Percentiles rank a stretch among this genome's conserved stretches.
Evolutionary conservation across 64 coral and sea anemone species (phyloP).

Genomic region (Pachyseris speciosa): DNA sequence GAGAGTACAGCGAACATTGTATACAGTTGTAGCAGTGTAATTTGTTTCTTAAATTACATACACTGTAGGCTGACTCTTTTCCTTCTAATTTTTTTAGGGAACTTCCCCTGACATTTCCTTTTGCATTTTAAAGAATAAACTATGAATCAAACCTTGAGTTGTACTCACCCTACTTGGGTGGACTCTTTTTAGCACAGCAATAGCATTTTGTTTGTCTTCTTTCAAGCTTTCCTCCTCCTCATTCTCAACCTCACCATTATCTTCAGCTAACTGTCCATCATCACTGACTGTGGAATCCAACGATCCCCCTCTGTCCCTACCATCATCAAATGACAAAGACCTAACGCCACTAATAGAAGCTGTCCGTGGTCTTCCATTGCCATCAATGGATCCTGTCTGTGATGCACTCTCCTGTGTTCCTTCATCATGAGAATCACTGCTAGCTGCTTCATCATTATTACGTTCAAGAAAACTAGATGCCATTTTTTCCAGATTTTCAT

Average conservation of each 20-base stretch:
- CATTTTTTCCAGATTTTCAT: not conserved
- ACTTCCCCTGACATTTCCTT: too few species aligned
- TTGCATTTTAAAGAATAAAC: not conserved
- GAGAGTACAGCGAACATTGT: too few species aligned
- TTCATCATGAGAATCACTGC: constrained; percentile 46
- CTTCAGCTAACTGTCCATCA: not conserved
- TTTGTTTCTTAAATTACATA: too few species aligned
- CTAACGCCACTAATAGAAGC: not conserved
- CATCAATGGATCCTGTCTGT: not conserved
- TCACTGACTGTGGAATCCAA: not conserved
- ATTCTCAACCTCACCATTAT: not conserved
- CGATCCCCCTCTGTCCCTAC: not conserved
- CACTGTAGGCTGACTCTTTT: too few species aligned
- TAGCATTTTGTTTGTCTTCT: constrained; percentile 41
- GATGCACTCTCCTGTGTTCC: not conserved
- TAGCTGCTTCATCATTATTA: not conserved
- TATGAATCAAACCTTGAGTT: not conserved
- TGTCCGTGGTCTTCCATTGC: not conserved
- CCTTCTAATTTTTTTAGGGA: too few species aligned
- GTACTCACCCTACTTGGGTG: constrained; percentile 59
- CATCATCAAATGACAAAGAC: not conserved
- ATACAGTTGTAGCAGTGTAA: too few species aligned
- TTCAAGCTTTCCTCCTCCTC: constrained; percentile 13
- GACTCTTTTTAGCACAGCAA: constrained; percentile 55
- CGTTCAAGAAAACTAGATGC: constrained; percentile 22